Evolutionary conservation across 1,140 invertebrate genomes (phyloP), one percentile per base, ranked within the genome.

Genomic region (Riptortus pedestris): DNA sequence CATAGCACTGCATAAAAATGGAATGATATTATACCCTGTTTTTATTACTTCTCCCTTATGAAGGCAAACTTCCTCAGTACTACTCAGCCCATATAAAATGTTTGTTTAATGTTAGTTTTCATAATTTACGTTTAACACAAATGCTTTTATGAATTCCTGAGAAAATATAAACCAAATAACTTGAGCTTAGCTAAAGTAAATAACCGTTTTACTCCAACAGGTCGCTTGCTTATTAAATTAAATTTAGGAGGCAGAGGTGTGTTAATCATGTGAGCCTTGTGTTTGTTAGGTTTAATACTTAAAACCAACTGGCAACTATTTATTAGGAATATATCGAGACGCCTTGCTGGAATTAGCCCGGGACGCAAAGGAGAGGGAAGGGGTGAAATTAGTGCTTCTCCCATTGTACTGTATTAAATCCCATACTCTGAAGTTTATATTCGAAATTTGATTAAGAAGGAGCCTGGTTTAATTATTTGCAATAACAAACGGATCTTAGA

Each of bases 301-400:
- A 55, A 55, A 55, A 55, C 51, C 51, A 55, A 26, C 51, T 55
- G 51, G 22, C 24, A 55, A 55, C 51, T 55, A 55, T 55, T 55
- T 55, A 55, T 55, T 24, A 55, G n/a, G 45, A 47, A 47, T 47
- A 47, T 47, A 47, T 47, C 45, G 18, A n/a, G 45, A 20, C n/a
- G 22, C 45, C 22, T 38, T 16, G 7, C 7, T 38, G 5, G 33
- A 5, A n/a, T n/a, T n/a, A n/a, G n/a, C n/a, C 31, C 5, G 14
- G 22, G 51, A 55, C 12, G 12, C 12, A 26, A 1, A 2, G 20
- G 51, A 24, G 51, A 11, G 48, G 22, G 48, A 2, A 24, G 51
- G 51, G 51, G n/a, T n/a, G n/a, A n/a, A n/a, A n/a, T n/a, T n/a
- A n/a, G n/a, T n/a, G n/a, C n/a, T n/a, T n/a, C n/a, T n/a, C n/a